These are phyloP conservation scores for Temnothorax nylanderi DNA, from an alignment of 1,140 invertebrate genomes.

Conservation along the genomic window DNA sequence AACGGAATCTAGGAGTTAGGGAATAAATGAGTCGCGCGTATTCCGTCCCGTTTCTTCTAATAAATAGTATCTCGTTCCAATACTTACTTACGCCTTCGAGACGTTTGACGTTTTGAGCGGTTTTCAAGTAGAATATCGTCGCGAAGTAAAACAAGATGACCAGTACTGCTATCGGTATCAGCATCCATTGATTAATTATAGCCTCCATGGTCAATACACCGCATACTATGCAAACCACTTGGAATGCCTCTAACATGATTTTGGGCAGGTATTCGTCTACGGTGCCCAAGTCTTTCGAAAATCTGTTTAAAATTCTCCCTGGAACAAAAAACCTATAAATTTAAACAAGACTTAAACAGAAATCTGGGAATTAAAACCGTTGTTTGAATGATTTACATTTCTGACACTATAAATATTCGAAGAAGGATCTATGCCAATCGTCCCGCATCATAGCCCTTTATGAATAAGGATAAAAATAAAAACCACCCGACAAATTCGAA, in stretches of 20 bases:
- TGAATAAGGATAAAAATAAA: too few relatives aligned
- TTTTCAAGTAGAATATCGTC: slow-evolving; percentile 87
- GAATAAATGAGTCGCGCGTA: background rate
- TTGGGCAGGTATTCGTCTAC: slow-evolving; percentile 92
- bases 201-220: slow-evolving; percentile 86
- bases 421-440: too few relatives aligned
- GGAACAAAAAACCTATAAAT: background rate
- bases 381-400: background rate
- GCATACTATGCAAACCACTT: slow-evolving; percentile 82
- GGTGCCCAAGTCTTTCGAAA: slow-evolving; percentile 89
- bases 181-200: slow-evolving; percentile 86
- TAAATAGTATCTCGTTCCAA: background rate
- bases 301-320: background rate
- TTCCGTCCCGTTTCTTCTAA: background rate
- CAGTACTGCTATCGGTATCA: slow-evolving; percentile 81
- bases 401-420: background rate
- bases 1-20: background rate
- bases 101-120: slow-evolving; percentile 88
- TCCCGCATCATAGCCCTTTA: too few relatives aligned
- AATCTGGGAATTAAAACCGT: background rate
- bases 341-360: background rate
- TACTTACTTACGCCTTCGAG: slow-evolving; percentile 86
- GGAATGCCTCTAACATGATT: slow-evolving; percentile 88
- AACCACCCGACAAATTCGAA: background rate
- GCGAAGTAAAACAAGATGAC: slow-evolving; percentile 85